These are phyloP conservation scores for Gorsachius goisagi DNA, from an alignment of 2,113 vertebrate genomes.

Conservation along the genomic window DNA sequence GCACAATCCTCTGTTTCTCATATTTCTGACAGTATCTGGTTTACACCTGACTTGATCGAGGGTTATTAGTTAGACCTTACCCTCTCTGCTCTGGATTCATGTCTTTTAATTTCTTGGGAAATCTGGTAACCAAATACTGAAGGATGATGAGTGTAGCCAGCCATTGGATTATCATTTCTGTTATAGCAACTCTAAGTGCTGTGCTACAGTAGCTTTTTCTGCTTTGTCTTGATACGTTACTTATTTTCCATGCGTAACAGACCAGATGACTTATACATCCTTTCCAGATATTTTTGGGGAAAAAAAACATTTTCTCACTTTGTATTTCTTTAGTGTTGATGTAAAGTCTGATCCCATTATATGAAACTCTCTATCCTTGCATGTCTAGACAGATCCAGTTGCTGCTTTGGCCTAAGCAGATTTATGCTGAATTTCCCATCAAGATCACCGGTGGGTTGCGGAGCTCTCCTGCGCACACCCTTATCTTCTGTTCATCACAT, in stretches of 20 bases:
- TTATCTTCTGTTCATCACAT: slow-evolving; percentile 55
- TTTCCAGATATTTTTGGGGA: not conserved
- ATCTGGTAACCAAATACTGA: not conserved
- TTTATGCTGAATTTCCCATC: not conserved
- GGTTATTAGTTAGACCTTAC: not conserved
- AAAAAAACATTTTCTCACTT: not conserved
- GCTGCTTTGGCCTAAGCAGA: not conserved
- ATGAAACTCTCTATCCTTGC: not conserved
- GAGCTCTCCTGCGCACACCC: not conserved
- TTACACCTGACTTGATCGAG: not conserved
- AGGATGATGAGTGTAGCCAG: not conserved
- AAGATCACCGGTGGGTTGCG: not conserved
- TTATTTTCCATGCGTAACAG: not conserved
- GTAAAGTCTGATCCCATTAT: not conserved
- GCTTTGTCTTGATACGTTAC: not conserved
- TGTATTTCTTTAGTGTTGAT: not conserved
- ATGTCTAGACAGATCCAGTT: not conserved
- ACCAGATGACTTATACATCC: not conserved
- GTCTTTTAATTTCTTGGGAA: not conserved
- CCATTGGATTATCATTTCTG: not conserved
- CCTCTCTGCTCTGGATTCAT: not conserved
- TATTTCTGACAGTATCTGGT: not conserved
- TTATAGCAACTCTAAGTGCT: not conserved
- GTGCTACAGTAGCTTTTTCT: not conserved
- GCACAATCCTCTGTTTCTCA: not conserved